Evolutionary conservation across 2,888 invertebrate species (phyloP).

Genomic region (Thera britannica): DNA sequence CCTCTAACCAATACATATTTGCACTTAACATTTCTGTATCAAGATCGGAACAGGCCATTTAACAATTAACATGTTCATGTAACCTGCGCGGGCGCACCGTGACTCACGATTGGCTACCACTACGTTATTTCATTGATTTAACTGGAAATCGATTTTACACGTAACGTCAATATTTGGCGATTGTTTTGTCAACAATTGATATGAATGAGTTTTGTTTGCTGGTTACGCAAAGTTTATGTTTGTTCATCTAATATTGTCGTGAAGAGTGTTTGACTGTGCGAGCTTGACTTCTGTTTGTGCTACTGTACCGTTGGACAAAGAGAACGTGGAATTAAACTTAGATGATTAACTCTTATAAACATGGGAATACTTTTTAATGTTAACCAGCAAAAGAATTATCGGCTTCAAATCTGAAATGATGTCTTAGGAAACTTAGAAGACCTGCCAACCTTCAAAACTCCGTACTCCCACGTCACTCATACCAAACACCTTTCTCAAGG

Average conservation of each 20-base stretch:
- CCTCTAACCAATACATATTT: constrained; percentile 23
- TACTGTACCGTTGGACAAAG: constrained; percentile 24
- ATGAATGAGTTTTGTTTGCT: constrained; percentile 40
- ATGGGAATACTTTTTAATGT: too few species aligned
- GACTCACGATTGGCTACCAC: constrained; percentile 60
- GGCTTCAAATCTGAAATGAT: too few species aligned
- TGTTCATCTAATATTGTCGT: constrained; percentile 36
- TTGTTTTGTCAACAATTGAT: constrained; percentile 49
- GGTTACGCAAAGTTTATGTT: constrained; percentile 38
- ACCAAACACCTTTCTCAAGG: not conserved
- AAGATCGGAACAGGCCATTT: constrained; percentile 48
- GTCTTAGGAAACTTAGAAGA: too few species aligned
- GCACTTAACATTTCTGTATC: constrained; percentile 27
- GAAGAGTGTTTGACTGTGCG: constrained; percentile 20
- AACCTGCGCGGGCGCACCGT: constrained; percentile 52
- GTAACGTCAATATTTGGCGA: constrained; percentile 52
- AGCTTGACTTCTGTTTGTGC: constrained; percentile 26
- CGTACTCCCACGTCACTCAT: not conserved
- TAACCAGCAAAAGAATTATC: too few species aligned
- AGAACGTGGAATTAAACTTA: constrained; percentile 15
- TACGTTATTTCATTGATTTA: constrained; percentile 37
- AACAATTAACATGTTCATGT: constrained; percentile 69
- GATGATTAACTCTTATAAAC: not conserved
- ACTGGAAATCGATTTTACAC: constrained; percentile 51
- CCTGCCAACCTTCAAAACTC: not conserved